phyloP scores from a whole-genome alignment of 2,113 vertebrate species.

The Pluvialis apricaria region DNA sequence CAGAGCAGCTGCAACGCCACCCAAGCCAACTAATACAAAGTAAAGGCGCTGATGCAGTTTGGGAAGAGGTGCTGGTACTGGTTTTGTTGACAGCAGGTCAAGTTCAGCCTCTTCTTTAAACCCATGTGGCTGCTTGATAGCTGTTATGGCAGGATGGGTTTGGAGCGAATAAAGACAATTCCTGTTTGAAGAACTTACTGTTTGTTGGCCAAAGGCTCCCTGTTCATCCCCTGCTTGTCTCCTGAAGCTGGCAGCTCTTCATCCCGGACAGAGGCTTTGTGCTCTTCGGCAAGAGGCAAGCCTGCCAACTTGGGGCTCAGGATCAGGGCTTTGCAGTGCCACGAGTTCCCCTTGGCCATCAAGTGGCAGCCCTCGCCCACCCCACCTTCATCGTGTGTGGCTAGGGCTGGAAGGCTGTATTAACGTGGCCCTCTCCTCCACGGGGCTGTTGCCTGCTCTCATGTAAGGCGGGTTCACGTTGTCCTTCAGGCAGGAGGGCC shows the following conservation, averaged over 20 bases:
- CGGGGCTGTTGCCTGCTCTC: neutral
- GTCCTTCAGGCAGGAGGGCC: neutral
- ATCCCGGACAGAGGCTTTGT: neutral
- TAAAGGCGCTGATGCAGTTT: neutral
- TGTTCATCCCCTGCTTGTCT: neutral
- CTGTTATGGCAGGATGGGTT: neutral
- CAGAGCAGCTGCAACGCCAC: neutral
- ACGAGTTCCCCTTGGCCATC: neutral
- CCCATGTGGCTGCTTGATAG: neutral
- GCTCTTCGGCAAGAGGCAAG: neutral
- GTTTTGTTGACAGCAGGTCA: neutral
- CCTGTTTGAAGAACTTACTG: neutral
- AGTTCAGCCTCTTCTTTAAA: neutral
- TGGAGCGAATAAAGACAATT: neutral
- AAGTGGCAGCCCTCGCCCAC: neutral
- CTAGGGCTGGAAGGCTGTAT: neutral
- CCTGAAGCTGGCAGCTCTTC: neutral
- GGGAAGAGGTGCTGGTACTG: neutral
- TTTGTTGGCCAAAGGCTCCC: neutral
- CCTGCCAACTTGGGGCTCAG: neutral
- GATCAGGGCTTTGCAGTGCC: neutral
- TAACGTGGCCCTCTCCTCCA: fast-evolving
- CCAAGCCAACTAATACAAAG: neutral
- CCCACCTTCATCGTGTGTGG: neutral
- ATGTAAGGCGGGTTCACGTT: neutral